Evolutionary conservation across 1,140 invertebrate genomes (phyloP), one percentile per base, ranked within the genome.

Genomic region (Polypedilum vanderplanki): DNA sequence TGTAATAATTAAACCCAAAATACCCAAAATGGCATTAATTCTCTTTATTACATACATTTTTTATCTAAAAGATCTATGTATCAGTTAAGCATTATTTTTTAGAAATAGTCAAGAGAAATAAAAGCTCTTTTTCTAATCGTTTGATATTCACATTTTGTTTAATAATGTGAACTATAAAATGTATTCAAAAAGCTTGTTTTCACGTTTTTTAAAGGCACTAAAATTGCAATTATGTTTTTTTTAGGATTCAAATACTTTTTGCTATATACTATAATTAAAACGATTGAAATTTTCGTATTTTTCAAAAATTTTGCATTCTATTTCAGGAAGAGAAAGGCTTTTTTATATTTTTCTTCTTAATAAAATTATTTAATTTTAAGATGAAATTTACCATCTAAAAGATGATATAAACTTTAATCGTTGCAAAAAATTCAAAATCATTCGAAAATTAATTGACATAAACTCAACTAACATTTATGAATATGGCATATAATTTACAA

Each of bases 1-100:
- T 4, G 8, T 46, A 46, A 33, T 73, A 73, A 73, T 73, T 73
- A 73, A 33, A 73, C 20, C 33, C 8, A 73, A 33, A 24, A 57
- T 15, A 57, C 20, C 20, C 33, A 73, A 33, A 33, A 73, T 33
- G 33, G 33, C 33, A 73, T 73, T 73, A 73, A 73, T 73, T 65
- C n/a, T 17, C 20, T 65, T 65, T 65, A 17, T 20, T 17, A 7
- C 15, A 15, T 20, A n/a, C n/a, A 7, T 65, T 65, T 20, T 20
- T 33, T 10, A 73, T 24, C 8, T 73, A 20, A 73, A 18, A 73
- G 20, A 57, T 57, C 46, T 57, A 33, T 33, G 24, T 33, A 33
- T 33, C 24, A 33, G 24, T 33, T 33, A 33, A 33, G 24, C 24
- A 33, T 33, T 33, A 33, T 33, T n/a, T n/a, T n/a, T n/a, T n/a